Conservation (phyloP, 2,113 vertebrate species). For the Periophthalmodon schlosseri region DNA sequence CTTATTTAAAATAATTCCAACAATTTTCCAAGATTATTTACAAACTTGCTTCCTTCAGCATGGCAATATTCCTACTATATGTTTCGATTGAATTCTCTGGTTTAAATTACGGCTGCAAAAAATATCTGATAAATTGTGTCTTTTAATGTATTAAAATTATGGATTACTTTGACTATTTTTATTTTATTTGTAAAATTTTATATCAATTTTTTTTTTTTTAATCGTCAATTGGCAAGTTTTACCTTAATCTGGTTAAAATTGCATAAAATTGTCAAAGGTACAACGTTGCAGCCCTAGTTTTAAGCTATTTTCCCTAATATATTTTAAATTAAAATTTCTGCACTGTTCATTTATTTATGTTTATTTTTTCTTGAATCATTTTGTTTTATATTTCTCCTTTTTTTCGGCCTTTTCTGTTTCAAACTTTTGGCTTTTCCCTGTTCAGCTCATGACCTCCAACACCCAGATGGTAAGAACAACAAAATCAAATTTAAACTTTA, state of each 20-base stretch:
- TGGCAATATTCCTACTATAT: neutral
- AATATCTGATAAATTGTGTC: too few relatives aligned
- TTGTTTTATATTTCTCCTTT: constrained; percentile 65
- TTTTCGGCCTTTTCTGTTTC: constrained; percentile 82
- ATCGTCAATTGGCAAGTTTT: too few relatives aligned
- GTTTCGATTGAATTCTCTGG: neutral
- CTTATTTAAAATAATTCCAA: neutral
- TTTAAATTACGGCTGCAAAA: neutral
- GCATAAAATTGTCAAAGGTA: too few relatives aligned
- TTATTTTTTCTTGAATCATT: constrained; percentile 51
- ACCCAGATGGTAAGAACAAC: constrained; percentile 96
- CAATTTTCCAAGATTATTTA: neutral
- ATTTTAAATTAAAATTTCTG: neutral
- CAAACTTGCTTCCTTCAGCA: neutral
- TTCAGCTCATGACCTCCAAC: constrained; percentile 97
- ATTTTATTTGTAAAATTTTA: too few relatives aligned
- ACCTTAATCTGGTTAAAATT: too few relatives aligned
- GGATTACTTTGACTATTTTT: too few relatives aligned
- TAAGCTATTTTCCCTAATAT: neutral
- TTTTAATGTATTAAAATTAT: too few relatives aligned
- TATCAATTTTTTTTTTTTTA: too few relatives aligned
- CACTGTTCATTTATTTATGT: constrained; percentile 13
- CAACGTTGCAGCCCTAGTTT: neutral
- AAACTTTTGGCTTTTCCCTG: constrained; percentile 87
- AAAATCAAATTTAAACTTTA: constrained; percentile 69